These are phyloP conservation scores for Stichopus horrens DNA, from an alignment of 53 echinoderm and acorn worm genomes.

Conservation along the genomic window DNA sequence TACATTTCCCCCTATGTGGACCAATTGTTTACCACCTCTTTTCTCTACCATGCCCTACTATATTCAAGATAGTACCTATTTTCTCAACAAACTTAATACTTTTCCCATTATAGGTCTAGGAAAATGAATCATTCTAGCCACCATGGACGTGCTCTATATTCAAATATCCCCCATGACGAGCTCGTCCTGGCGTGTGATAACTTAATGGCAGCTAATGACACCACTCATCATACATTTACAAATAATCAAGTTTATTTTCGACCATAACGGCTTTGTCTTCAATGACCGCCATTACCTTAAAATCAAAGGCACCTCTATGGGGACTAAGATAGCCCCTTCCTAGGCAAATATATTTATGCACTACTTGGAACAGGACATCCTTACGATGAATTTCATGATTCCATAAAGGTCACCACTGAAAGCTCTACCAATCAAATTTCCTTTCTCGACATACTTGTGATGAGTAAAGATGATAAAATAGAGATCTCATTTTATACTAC, in stretches of 20 bases:
- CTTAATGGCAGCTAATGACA: too few relatives aligned
- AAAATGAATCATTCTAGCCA: too few relatives aligned
- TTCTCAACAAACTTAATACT: too few relatives aligned
- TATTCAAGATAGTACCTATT: too few relatives aligned
- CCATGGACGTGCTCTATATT: too few relatives aligned
- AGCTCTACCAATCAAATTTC: not conserved
- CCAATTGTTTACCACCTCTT: not conserved
- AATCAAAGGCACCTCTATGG: not conserved
- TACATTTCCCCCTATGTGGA: not conserved
- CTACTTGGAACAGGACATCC: not conserved
- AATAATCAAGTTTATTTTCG: too few relatives aligned
- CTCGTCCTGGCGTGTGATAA: too few relatives aligned
- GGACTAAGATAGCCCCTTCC: too few relatives aligned
- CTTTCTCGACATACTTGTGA: constrained; percentile 14
- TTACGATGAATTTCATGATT: not conserved
- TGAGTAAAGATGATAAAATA: not conserved
- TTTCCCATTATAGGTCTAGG: not conserved
- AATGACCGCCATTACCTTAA: not conserved
- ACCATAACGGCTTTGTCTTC: too few relatives aligned
- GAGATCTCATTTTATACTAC: constrained; percentile 16
- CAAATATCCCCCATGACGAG: too few relatives aligned
- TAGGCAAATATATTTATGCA: not conserved
- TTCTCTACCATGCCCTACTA: not conserved
- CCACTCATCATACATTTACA: not conserved
- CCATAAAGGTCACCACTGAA: not conserved